Evolutionary conservation across 1,140 invertebrate genomes (phyloP), one percentile per base, ranked within the genome.

Genomic region (Schlechtendalia chinensis): DNA sequence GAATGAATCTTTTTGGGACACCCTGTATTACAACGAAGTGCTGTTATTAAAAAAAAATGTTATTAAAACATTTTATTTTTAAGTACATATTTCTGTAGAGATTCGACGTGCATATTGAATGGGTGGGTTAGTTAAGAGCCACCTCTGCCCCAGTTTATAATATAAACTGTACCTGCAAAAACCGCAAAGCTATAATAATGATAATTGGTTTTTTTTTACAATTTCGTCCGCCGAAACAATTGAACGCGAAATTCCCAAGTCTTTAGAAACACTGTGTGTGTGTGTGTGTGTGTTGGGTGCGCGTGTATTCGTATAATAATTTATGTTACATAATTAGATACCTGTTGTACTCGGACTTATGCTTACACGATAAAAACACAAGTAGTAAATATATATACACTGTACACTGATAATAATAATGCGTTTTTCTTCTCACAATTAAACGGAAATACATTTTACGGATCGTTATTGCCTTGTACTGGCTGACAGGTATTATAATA

Each of bases 381-480:
- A 69, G 65, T 69, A 50, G 65, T 69, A 50, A 47, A 39, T 27
- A 69, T 47, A 47, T 29, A 12, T 16, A 19, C 19, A 54, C 5
- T 54, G 19, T 54, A 56, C 19, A 67, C 19, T 65, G 39, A 67
- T 22, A 45, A 45, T 63, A 67, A 27, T 22, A 59, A 27, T 8
- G 14, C 65, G 45, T 69, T 50, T 69, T 50, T 6, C 65, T 69
- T 69, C 45, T 69, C 65, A 69, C 65, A 39, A 50, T 8, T 69
- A 69, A 69, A 47, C 22, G 39, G 45, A 50, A 69, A 69, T 27
- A 27, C 65, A 50, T 47, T 69, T 69, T 69, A 69, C 65, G 65
- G 65, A 22, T 69, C 45, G 24, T 69, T 22, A 45, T 69, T 50
- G 24, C 22, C 1, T 8, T 69, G n/a, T 16, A n/a, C 24, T 5